Evolutionary conservation across 2,888 invertebrate genomes (phyloP), one percentile per base, ranked within the genome.

Genomic region (Sepioteuthis lessoniana): DNA sequence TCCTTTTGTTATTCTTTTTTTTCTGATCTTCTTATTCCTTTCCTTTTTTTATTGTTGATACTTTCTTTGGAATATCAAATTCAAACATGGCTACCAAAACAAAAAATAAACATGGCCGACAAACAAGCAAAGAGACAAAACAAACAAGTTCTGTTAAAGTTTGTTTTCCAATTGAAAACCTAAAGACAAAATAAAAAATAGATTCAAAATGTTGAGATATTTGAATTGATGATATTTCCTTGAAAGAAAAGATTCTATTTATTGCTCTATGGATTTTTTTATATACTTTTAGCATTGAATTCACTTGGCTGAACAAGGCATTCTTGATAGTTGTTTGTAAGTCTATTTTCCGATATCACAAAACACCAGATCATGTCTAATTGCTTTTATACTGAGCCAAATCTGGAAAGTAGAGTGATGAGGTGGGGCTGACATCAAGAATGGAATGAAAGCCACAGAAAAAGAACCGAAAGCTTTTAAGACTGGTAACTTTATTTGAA

Each of bases 91-190:
- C 76, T 35, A 76, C 76, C 76, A 35, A 76, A 76, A 16, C 76
- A n/a, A 76, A 76, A 76, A 21, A 76, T 42, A 16, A 76, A 76
- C 16, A 76, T 76, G n/a, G 76, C n/a, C n/a, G n/a, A 76, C n/a
- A 76, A 76, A 76, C n/a, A 76, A 76, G 76, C 76, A 76, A 76
- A 76, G n/a, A 76, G 76, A 76, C 76, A 76, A 76, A 76, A 76
- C 76, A 76, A 76, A n/a, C 35, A 76, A 76, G 0, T 76, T 76
- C 76, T 76, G 76, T 76, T 35, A 35, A 76, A 76, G 35, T 76
- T 76, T 76, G 76, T 76, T 76, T 76, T 76, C 76, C n/a, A 76
- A 76, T 35, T 76, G 76, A 76, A 76, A 35, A 76, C 13, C n/a
- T 13, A 76, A 76, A 76, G n/a, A 76, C n/a, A 76, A 76, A 76